Evolutionary conservation across 2,797 vertebrate genomes (phyloP).

Genomic region (Botia almorhae): DNA sequence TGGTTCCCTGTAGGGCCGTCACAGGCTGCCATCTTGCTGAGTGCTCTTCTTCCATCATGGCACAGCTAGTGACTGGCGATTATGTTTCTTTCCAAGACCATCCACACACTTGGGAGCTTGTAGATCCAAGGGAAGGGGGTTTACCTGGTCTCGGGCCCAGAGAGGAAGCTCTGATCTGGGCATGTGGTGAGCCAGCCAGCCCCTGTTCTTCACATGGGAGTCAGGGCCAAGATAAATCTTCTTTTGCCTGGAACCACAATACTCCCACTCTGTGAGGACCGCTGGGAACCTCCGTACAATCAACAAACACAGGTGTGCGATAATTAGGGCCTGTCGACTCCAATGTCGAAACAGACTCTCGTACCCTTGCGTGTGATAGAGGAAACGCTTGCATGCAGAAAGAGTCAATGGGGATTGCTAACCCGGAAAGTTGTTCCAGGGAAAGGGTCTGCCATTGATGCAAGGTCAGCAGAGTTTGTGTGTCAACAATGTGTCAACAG

Average conservation of each 20-base stretch:
- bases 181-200: constrained; percentile 65
- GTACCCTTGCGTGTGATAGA: constrained; percentile 68
- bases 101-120: constrained; percentile 48
- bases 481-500: constrained; percentile 4
- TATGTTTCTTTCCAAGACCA: constrained; percentile 52
- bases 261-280: constrained; percentile 72
- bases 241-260: constrained; percentile 70
- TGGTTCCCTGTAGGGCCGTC: constrained; percentile 27
- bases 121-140: constrained; percentile 45
- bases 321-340: constrained; percentile 78
- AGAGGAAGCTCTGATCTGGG: constrained; percentile 50
- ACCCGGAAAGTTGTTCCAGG: constrained; percentile 42
- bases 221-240: constrained; percentile 83
- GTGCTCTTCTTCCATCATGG: constrained; percentile 50
- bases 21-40: constrained; percentile 48
- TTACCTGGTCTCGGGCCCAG: constrained; percentile 51
- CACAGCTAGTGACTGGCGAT: constrained; percentile 49
- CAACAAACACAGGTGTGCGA: constrained; percentile 81
- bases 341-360: constrained; percentile 72
- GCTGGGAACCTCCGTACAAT: constrained; percentile 79
- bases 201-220: constrained; percentile 70
- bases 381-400: constrained; percentile 65
- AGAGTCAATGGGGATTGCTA: constrained; percentile 29
- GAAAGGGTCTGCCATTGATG: constrained; percentile 13
- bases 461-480: constrained; percentile 20